Evolutionary conservation across 2,113 vertebrate genomes (phyloP).

Genomic region (Chascanopsetta lugubris): DNA sequence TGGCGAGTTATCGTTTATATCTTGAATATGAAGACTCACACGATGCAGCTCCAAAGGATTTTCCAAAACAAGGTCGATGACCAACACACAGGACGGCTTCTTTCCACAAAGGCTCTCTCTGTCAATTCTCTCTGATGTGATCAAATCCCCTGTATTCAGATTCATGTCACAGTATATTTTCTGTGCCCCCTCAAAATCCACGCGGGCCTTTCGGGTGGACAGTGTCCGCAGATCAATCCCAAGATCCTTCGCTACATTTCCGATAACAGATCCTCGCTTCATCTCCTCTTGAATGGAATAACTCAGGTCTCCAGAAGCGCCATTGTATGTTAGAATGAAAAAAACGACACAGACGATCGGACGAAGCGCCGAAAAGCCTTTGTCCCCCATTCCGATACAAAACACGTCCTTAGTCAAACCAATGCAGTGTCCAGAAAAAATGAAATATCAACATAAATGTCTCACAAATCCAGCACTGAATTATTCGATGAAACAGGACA

Average conservation of each 20-base stretch:
- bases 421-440: not conserved
- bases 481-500: too few species aligned
- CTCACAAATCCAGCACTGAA: too few species aligned
- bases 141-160: slow-evolving; percentile 52
- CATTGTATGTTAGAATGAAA: slow-evolving; percentile 19
- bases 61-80: slow-evolving; percentile 67
- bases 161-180: slow-evolving; percentile 52
- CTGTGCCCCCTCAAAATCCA: slow-evolving; percentile 38
- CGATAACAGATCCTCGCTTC: slow-evolving; percentile 75
- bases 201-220: slow-evolving; percentile 65
- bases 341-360: slow-evolving; percentile 4
- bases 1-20: slow-evolving; percentile 73
- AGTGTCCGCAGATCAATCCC: slow-evolving; percentile 67
- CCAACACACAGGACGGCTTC: slow-evolving; percentile 56
- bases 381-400: not conserved
- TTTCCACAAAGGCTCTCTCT: slow-evolving; percentile 62
- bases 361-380: slow-evolving; percentile 19
- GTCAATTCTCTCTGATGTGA: slow-evolving; percentile 58
- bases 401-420: not conserved
- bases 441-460: not conserved
- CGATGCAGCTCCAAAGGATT: slow-evolving; percentile 70
- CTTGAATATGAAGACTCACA: slow-evolving; percentile 62
- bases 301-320: slow-evolving; percentile 67
- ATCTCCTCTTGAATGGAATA: slow-evolving; percentile 77
- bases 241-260: slow-evolving; percentile 80